Evolutionary conservation across 2,113 vertebrate species (phyloP).

Genomic region (Scomber scombrus): DNA sequence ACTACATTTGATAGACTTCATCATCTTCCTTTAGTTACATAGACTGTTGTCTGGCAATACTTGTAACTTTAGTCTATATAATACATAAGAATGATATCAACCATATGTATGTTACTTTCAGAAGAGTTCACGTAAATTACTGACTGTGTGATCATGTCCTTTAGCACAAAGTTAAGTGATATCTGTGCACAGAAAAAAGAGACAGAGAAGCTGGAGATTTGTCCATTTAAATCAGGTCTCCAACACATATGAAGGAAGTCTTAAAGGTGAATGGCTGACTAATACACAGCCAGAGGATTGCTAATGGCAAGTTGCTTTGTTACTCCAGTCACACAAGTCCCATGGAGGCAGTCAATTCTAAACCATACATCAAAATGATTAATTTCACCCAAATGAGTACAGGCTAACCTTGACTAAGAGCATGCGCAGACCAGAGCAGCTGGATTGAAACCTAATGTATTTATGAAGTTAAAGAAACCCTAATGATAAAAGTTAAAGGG

Average conservation of each 20-base stretch:
- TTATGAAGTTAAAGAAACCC: constrained; percentile 89
- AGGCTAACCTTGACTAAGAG: constrained; percentile 93
- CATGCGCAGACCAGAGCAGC: constrained; percentile 83
- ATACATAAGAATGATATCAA: background rate
- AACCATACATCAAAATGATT: constrained; percentile 98
- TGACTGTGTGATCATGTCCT: background rate
- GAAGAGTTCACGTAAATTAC: background rate
- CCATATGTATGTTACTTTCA: background rate
- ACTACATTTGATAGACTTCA: background rate
- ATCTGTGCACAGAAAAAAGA: constrained; percentile 39
- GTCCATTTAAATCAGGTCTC: constrained; percentile 76
- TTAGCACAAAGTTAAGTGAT: constrained; percentile 2
- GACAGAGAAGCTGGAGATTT: constrained; percentile 55
- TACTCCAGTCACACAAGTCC: constrained; percentile 97
- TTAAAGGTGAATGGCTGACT: too few relatives aligned
- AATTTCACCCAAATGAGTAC: constrained; percentile 98
- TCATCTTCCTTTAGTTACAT: background rate
- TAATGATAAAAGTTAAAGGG: constrained; percentile 91
- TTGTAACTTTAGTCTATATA: too few relatives aligned
- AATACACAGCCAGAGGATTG: constrained; percentile 89
- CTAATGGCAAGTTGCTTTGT: constrained; percentile 99
- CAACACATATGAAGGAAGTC: too few relatives aligned
- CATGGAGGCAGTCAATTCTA: constrained; percentile 96
- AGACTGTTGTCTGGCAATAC: background rate
- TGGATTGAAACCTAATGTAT: constrained; percentile 89